Percentiles rank a stretch among this genome's conserved stretches.
Evolutionary conservation across 2,113 vertebrate genomes (phyloP).

Genomic region (Bubalus kerabau): DNA sequence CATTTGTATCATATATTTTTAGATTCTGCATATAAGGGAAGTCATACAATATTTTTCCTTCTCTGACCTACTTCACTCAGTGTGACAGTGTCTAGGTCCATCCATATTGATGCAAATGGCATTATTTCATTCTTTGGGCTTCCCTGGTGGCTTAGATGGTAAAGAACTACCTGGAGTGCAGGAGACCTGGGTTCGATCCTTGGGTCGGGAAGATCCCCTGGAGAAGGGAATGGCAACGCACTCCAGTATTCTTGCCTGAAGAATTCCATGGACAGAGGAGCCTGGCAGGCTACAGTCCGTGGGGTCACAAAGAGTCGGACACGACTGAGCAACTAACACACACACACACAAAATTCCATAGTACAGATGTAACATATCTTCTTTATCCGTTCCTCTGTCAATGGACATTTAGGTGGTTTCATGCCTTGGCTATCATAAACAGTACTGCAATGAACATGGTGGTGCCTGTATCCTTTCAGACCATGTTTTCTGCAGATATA

Average conservation of each 20-base stretch:
- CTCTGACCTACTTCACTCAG: background rate
- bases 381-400: background rate
- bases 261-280: background rate
- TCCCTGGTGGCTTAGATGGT: background rate
- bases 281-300: background rate
- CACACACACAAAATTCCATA: background rate
- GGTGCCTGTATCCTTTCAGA: background rate
- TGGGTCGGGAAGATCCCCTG: background rate
- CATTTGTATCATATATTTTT: background rate
- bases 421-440: background rate
- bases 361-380: background rate
- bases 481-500: background rate
- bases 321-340: background rate
- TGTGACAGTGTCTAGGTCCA: background rate
- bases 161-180: background rate
- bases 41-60: background rate
- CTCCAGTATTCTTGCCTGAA: background rate
- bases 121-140: background rate
- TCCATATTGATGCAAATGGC: background rate
- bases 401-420: background rate
- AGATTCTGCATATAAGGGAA: background rate
- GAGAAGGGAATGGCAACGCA: background rate
- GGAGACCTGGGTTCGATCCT: background rate
- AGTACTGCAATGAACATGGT: fast-evolving
- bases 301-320: background rate